A percentile compares a stretch with the other conserved stretches of the same genome.
phyloP scores from a whole-genome alignment of 2,888 invertebrate genomes.

The Nipponacmea schrenckii region DNA sequence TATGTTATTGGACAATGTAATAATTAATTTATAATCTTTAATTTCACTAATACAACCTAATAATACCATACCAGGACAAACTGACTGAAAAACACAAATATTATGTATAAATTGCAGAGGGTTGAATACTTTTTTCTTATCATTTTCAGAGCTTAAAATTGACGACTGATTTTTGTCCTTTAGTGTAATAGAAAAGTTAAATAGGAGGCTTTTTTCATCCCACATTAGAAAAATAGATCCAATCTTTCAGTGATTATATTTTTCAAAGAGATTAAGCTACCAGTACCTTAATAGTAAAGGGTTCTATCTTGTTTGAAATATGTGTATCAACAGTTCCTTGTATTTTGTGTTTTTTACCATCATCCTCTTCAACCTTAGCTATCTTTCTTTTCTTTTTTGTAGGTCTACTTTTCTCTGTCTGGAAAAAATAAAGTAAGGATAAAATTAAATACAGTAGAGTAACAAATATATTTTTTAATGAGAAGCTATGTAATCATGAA shows the following conservation, averaged over 20 bases:
- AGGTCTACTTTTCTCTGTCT: neutral
- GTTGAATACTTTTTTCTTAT: no score
- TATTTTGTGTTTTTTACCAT: neutral
- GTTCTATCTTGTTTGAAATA: neutral
- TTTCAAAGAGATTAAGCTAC: no score
- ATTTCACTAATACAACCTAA: slow-evolving; percentile 3
- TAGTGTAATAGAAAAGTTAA: no score
- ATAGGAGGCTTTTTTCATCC: no score
- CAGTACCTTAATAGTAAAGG: neutral
- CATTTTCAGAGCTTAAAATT: no score
- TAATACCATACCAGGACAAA: slow-evolving; percentile 2
- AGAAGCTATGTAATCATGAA: no score
- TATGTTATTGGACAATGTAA: neutral
- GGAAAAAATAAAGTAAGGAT: neutral
- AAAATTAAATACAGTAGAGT: no score
- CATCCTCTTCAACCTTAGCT: neutral
- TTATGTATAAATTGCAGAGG: no score
- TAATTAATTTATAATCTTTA: neutral
- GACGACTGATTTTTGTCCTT: no score
- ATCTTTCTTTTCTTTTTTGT: neutral
- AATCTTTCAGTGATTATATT: no score
- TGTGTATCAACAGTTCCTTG: neutral
- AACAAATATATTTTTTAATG: no score
- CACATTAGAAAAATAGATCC: no score
- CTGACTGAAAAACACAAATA: neutral